Evolutionary conservation across 1,140 invertebrate genomes (phyloP), one percentile per base, ranked within the genome.

Genomic region (Ostrea denselamellosa): DNA sequence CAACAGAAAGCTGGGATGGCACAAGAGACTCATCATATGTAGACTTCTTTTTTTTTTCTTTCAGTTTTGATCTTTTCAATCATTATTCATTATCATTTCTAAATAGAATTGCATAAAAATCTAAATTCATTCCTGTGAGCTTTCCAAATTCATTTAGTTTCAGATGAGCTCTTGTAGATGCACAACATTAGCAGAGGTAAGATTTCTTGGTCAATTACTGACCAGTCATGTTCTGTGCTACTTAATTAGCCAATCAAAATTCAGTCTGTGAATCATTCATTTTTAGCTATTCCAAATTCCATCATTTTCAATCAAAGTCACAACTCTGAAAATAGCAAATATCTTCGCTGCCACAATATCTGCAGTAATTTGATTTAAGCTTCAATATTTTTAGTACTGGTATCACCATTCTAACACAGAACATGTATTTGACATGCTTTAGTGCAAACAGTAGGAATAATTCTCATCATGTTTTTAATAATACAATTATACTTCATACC

Each of bases 111-210:
- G 34, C 34, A 44, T 44, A 44, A 44, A 44, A 44, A 2, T 44
- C 34, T 44, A 44, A 44, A 44, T 44, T 44, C 34, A 44, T 44
- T 44, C 34, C 34, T 44, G 34, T 44, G 34, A 44, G 34, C 34
- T 62, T 17, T 0, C 1, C 17, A 62, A 62, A 19, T 3, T 62
- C 17, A 2, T 56, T 56, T 56, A 17, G 14, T 17, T 77, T 25
- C 68, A 77, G 68, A 77, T 4, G 68, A 77, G 68, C 68, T 71
- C 65, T 77, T 77, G 28, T 8, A 85, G 85, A 85, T 68, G 68
- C 34, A 85, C 56, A 85, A 85, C 8, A 71, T 54, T 54, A 87
- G 34, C 71, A 22, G 68, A 77, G 68, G 85, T 68, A 87, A 68
- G 65, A 58, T 51, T 83, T 58, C 71, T 19, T 54, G 25, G 54